A percentile compares a stretch with the other conserved stretches of the same genome.
phyloP scores from a whole-genome alignment of 2,113 vertebrate genomes.

The Myotis lucifugus region DNA sequence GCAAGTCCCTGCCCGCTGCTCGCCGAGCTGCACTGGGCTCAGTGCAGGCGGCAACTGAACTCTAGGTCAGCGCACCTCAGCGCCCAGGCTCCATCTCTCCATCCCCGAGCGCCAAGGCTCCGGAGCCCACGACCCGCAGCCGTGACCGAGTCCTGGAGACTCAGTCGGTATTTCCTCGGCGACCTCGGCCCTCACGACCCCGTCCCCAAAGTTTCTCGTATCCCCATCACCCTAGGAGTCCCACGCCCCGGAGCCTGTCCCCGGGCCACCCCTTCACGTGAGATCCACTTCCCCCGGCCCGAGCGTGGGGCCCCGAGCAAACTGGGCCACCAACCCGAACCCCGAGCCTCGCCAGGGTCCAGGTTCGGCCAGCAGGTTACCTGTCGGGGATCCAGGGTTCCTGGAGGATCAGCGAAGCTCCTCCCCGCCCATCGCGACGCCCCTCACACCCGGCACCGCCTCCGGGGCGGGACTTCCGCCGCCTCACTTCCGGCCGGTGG shows the following conservation, averaged over 20 bases:
- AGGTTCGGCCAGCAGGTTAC: conserved; percentile 24
- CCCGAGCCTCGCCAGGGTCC: not conserved
- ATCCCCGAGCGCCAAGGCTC: not conserved
- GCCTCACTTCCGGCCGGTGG: not conserved
- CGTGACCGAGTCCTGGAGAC: not conserved
- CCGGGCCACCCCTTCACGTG: not conserved
- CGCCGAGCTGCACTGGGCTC: not conserved
- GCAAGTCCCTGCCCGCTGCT: not conserved
- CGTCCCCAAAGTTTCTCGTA: not conserved
- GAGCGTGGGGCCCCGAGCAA: no score
- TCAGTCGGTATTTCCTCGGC: not conserved
- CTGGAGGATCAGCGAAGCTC: not conserved
- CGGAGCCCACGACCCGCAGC: not conserved
- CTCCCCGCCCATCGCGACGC: conserved; percentile 16
- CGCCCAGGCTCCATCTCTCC: not conserved
- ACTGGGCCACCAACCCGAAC: rapidly evolving
- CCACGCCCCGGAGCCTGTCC: not conserved
- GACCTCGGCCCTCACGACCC: not conserved
- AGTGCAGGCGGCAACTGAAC: not conserved
- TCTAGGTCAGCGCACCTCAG: not conserved
- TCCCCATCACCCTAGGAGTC: not conserved
- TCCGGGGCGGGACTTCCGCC: conserved; percentile 6
- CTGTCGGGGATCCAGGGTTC: not conserved
- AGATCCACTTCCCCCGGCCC: not conserved
- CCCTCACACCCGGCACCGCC: conserved; percentile 10